Conservation (phyloP, 30 jellyfish, hydroid and myxozoan genomes). For the Pseudorhiza aurosa region DNA sequence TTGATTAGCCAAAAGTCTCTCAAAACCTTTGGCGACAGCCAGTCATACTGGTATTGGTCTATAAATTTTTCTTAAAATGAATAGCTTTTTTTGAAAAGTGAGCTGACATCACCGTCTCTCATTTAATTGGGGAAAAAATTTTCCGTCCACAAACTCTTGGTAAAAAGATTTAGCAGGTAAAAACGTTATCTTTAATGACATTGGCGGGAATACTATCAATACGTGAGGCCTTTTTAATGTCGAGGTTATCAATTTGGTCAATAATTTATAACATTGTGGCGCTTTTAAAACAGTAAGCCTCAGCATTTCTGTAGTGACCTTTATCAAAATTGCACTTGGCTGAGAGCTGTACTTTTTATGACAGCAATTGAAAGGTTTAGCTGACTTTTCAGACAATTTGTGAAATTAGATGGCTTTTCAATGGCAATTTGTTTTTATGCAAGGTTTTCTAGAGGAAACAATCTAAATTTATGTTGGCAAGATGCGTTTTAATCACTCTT, state of each 20-base stretch:
- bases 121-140: slow-evolving; percentile 4
- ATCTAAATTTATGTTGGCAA: too few relatives aligned
- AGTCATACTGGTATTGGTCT: slow-evolving; percentile 11
- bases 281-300: neutral
- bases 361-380: too few relatives aligned
- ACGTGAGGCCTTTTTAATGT: slow-evolving; percentile 14
- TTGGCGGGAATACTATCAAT: slow-evolving; percentile 13
- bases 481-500: too few relatives aligned
- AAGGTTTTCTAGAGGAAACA: too few relatives aligned
- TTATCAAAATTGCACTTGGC: slow-evolving; percentile 9
- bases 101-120: slow-evolving; percentile 29
- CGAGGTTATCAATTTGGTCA: slow-evolving; percentile 19
- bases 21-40: slow-evolving; percentile 24
- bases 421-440: too few relatives aligned
- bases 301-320: slow-evolving; percentile 11
- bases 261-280: neutral
- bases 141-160: neutral
- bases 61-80: slow-evolving; percentile 1
- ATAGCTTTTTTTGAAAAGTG: neutral
- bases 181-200: slow-evolving; percentile 16
- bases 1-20: slow-evolving; percentile 39
- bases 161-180: neutral
- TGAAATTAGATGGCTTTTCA: too few relatives aligned
- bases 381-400: too few relatives aligned
- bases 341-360: slow-evolving; percentile 38